These are phyloP conservation scores for Fratercula arctica DNA, from an alignment of 2,797 vertebrate genomes.

Conservation along the genomic window DNA sequence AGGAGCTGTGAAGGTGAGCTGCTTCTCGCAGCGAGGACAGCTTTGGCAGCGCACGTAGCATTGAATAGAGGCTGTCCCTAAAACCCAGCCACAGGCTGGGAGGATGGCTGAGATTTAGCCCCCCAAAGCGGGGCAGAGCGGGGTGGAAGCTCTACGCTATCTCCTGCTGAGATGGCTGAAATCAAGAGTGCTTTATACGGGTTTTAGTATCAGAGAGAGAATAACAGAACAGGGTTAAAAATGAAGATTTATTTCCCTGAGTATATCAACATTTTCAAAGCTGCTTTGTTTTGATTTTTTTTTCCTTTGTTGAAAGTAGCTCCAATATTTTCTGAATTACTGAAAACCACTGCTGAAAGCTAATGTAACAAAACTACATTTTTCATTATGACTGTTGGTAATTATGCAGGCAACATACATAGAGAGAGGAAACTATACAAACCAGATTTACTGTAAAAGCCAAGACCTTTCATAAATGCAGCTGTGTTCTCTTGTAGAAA, in stretches of 20 bases:
- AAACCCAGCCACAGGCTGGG: background rate
- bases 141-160: background rate
- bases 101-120: rapidly evolving
- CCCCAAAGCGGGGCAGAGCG: rapidly evolving
- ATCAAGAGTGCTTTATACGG: background rate
- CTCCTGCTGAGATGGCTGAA: background rate
- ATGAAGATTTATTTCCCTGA: background rate
- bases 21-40: background rate
- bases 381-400: slow-evolving; percentile 24
- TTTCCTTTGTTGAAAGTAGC: background rate
- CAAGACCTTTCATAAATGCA: background rate
- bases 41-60: rapidly evolving
- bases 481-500: background rate
- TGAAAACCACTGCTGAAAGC: slow-evolving; percentile 10
- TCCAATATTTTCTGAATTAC: slow-evolving; percentile 12
- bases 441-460: slow-evolving; percentile 15
- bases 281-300: background rate
- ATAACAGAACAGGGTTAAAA: background rate
- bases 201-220: background rate
- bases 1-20: background rate
- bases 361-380: background rate
- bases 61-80: background rate
- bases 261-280: background rate
- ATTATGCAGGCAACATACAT: background rate
- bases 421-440: background rate